Conservation (phyloP, 2,888 invertebrate genomes). For the Drosophila mettleri region DNA sequence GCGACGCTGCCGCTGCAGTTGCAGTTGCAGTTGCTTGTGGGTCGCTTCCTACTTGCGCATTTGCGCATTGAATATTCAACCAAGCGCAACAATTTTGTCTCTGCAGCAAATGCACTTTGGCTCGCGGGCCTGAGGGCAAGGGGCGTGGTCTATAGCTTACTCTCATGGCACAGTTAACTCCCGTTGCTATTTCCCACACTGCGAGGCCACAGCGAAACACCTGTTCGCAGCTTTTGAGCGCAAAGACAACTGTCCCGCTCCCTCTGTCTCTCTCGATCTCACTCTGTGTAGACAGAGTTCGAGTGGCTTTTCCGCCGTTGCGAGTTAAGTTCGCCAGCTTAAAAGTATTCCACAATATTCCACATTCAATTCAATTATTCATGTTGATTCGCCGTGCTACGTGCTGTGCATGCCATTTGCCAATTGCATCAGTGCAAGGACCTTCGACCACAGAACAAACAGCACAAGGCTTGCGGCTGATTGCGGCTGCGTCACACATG, state of each 20-base stretch:
- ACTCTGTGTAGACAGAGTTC: neutral
- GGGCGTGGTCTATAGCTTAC: slow-evolving; percentile 13
- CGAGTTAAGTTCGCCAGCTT: slow-evolving; percentile 35
- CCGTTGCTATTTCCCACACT: slow-evolving; percentile 65
- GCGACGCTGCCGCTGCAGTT: neutral
- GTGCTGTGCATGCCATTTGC: slow-evolving; percentile 20
- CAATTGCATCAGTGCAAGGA: slow-evolving; percentile 50
- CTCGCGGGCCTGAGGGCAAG: neutral
- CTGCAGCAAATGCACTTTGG: slow-evolving; percentile 42
- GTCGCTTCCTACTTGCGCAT: slow-evolving; percentile 70
- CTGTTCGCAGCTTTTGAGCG: slow-evolving; percentile 36
- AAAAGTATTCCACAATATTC: slow-evolving; percentile 70
- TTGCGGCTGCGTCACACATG: slow-evolving; percentile 24
- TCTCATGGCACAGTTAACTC: slow-evolving; percentile 74
- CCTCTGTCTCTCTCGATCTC: neutral
- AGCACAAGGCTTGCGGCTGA: slow-evolving; percentile 28
- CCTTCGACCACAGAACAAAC: slow-evolving; percentile 39
- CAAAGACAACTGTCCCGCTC: neutral
- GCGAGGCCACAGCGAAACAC: slow-evolving; percentile 57
- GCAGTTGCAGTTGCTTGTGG: slow-evolving; percentile 16
- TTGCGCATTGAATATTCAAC: slow-evolving; percentile 75
- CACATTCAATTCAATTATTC: slow-evolving; percentile 37
- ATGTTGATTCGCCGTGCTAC: slow-evolving; percentile 7
- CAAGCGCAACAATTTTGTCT: slow-evolving; percentile 57
- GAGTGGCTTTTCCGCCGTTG: slow-evolving; percentile 44